Percentiles rank a stretch among this genome's conserved stretches.
Evolutionary conservation across 2,797 vertebrate species (phyloP).

Genomic region (Antrozous pallidus): DNA sequence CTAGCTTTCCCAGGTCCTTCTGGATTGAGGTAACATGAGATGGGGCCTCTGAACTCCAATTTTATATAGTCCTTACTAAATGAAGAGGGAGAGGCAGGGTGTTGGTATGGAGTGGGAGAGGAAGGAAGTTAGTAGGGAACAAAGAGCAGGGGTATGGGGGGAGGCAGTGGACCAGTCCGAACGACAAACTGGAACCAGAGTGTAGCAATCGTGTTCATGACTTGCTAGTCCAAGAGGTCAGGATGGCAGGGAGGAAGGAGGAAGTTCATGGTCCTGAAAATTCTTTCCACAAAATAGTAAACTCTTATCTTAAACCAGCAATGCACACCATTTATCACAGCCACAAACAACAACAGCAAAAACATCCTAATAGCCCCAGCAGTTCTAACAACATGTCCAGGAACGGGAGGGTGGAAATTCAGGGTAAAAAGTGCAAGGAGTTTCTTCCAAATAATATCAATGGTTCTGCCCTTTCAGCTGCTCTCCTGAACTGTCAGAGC

Average conservation of each 20-base stretch:
- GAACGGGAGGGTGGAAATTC: neutral
- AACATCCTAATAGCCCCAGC: slow-evolving; percentile 3
- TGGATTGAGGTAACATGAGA: neutral
- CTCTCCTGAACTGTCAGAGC: neutral
- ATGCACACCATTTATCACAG: slow-evolving; percentile 47
- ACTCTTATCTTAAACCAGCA: slow-evolving; percentile 64
- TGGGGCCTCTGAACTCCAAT: neutral
- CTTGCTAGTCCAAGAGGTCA: slow-evolving; percentile 27
- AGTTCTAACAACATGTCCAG: neutral
- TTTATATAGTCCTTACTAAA: neutral
- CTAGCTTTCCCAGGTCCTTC: neutral
- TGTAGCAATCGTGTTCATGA: fast-evolving
- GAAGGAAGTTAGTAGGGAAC: neutral
- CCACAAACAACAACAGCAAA: neutral
- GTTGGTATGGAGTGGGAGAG: neutral
- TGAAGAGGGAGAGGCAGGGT: neutral
- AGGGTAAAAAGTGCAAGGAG: neutral
- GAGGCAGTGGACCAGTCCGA: neutral
- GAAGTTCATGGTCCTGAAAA: slow-evolving; percentile 34
- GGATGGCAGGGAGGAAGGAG: neutral
- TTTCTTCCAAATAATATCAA: slow-evolving; percentile 14
- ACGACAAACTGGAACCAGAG: neutral
- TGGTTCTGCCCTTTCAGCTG: neutral
- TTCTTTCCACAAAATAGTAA: slow-evolving; percentile 28
- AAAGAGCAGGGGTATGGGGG: neutral